phyloP scores from a whole-genome alignment of 2,797 vertebrate species.

The Tokudaia muenninki region DNA sequence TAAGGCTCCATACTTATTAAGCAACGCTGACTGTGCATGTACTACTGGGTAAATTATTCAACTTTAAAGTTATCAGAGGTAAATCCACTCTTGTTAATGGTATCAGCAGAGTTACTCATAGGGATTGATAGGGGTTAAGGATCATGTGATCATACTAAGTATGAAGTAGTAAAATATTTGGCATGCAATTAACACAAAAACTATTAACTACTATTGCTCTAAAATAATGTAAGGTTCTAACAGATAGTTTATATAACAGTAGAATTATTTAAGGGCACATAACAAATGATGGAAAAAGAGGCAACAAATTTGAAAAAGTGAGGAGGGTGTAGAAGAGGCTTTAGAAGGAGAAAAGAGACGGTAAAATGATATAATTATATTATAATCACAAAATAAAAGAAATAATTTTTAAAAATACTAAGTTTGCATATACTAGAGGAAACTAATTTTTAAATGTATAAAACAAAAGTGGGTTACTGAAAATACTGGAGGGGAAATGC shows the following conservation, averaged over 20 bases:
- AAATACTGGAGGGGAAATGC: not conserved
- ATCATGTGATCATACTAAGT: not conserved
- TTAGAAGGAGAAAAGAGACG: not conserved
- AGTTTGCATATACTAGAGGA: not conserved
- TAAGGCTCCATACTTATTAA: not conserved
- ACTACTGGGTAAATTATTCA: not conserved
- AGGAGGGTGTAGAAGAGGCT: no score
- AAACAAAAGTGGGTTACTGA: not conserved
- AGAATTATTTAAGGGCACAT: not conserved
- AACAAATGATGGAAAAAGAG: not conserved
- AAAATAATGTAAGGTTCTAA: slow-evolving; percentile 14
- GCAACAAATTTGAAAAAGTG: not conserved
- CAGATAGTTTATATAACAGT: not conserved
- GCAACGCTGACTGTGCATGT: not conserved
- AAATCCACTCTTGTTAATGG: not conserved
- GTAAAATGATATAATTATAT: not conserved
- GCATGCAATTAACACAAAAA: not conserved
- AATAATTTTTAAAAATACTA: not conserved
- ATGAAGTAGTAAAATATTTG: slow-evolving; percentile 10
- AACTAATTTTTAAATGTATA: not conserved
- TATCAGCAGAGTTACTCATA: not conserved
- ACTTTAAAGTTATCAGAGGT: not conserved
- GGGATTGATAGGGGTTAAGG: not conserved
- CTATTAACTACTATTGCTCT: not conserved
- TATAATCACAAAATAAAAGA: not conserved